A percentile compares a stretch with the other conserved stretches of the same genome.
Conservation (phyloP, 2,113 vertebrate species). For the Caranx ignobilis region DNA sequence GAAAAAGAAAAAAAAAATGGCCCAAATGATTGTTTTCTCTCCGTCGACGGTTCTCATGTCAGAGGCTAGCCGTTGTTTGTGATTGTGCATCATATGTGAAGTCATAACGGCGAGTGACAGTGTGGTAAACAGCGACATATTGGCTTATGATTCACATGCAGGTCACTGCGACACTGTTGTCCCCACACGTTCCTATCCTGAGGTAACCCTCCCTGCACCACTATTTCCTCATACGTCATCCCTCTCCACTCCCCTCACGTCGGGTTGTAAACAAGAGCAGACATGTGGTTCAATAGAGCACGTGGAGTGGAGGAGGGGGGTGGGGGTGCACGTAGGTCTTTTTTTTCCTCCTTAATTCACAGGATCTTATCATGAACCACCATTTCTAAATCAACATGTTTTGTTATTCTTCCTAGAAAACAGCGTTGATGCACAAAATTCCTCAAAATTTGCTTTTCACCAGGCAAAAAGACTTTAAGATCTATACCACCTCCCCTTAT, state of each 20-base stretch:
- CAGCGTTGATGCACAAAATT: not conserved
- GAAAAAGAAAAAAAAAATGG: not conserved
- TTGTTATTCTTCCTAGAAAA: conserved; percentile 13
- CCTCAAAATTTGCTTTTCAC: not conserved
- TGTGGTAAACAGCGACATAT: not conserved
- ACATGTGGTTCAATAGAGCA: conserved; percentile 68
- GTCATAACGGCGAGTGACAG: not conserved
- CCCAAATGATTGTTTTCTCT: not conserved
- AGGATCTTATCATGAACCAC: conserved; percentile 18
- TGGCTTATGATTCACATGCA: conserved; percentile 9
- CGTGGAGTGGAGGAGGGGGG: conserved; percentile 50
- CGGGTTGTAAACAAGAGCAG: conserved; percentile 78
- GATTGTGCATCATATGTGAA: no score
- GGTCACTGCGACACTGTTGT: conserved; percentile 77
- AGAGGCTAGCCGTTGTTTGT: no score
- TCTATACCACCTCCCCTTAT: not conserved
- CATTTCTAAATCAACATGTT: conserved; percentile 35
- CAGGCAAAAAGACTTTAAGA: not conserved
- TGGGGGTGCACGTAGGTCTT: not conserved
- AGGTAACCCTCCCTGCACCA: conserved; percentile 58
- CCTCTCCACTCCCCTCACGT: conserved; percentile 31
- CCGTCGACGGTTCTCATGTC: not conserved
- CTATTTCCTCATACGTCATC: conserved; percentile 75
- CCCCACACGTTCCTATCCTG: conserved; percentile 62
- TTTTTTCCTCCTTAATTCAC: not conserved